Base-by-base conservation (phyloP, 2,113 vertebrate species). In the Actenoides hombroni region DNA sequence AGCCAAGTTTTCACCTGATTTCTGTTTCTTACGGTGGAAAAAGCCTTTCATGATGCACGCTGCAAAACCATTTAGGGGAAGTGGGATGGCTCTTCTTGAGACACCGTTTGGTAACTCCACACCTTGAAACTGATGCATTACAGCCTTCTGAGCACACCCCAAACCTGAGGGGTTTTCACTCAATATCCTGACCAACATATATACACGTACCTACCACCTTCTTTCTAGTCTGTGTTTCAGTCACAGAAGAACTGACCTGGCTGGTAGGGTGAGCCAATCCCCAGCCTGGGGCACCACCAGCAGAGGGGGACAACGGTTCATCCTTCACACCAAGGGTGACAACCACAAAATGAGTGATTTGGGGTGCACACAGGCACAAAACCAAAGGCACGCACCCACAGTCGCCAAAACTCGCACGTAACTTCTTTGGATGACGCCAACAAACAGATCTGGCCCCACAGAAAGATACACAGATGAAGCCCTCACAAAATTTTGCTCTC, bases 321-420 rank as follows among this genome's bases (percentile, higher is more conserved):
- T 16, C 48, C 37, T 60, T 40, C 18, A 1, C 3, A 0, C 26
- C 28, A 35, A 13, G 29, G 39, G 39, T 10, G 15, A 24, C 49
- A 42, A 13, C 35, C 57, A 13, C 42, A 6, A 49, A 42, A 57
- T 5, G 0, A 5, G 40, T 2, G 68, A 40, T 65, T 74, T 35
- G 6, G 13, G 29, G 63, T 9, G 23, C n/a, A 16, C 19, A 5
- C 8, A 9, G 29, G 25, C 69, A 44, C 21, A 51, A 23, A 69
- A 16, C 1, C 33, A 60, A 65, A 64, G 31, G 31, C 46, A 16
- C 0, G 13, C 25, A 10, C 5, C 7, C 57, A 37, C 2, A 1
- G 14, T 0, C 16, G 77, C 64, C 68, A 16, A 44, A 90, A 57
- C 13, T 35, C 24, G 0, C 59, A 57, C 4, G 17, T 40, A 4